Base-by-base conservation (phyloP, 2,888 invertebrate species). In the Acanthococcus lagerstroemiae region DNA sequence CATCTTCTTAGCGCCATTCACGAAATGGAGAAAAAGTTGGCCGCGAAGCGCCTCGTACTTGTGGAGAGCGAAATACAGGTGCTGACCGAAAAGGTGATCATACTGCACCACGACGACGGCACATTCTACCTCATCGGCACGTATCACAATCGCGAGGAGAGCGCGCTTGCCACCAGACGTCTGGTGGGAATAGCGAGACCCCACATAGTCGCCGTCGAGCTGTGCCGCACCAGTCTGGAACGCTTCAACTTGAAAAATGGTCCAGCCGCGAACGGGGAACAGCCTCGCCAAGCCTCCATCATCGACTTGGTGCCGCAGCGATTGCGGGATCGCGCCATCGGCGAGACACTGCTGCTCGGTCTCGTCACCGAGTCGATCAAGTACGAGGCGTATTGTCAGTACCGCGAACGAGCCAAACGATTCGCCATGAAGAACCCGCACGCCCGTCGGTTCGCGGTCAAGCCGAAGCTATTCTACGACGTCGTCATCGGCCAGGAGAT, bases 401-500 rank as follows among this genome's bases (percentile, higher is more conserved):
- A 30, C 52, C 48, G 50, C 30, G 50, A 61, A 9, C 50, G 37
- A 19, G 9, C 52, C 3, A 30, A 37, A 19, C 19, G 25, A 4
- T 61, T 30, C 4, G 44, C 52, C 1, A n/a, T 60, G 21, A 46
- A 26, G n/a, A 30, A 54, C 52, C 17, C 50, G 22, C 0, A 27
- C 7, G 17, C n/a, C n/a, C n/a, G 50, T 5, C n/a, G 27, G 22
- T 61, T 52, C 37, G 22, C 27, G 17, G 50, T 61, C 0, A 27
- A 37, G 30, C 61, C 61, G 1, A 61, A 61, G 17, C 17, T 61
- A 4, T 61, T 52, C 52, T 52, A 61, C 30, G 37, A 37, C n/a
- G 61, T 61, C 19, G 26, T 50, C 50, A 61, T 61, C 37, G 61
- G 61, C 4, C 37, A 27, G 22, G 61, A 61, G 24, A 61, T 61